Evolutionary conservation across 2,888 invertebrate species (phyloP), one percentile per base, ranked within the genome.

Genomic region (Clitarchus hookeri): DNA sequence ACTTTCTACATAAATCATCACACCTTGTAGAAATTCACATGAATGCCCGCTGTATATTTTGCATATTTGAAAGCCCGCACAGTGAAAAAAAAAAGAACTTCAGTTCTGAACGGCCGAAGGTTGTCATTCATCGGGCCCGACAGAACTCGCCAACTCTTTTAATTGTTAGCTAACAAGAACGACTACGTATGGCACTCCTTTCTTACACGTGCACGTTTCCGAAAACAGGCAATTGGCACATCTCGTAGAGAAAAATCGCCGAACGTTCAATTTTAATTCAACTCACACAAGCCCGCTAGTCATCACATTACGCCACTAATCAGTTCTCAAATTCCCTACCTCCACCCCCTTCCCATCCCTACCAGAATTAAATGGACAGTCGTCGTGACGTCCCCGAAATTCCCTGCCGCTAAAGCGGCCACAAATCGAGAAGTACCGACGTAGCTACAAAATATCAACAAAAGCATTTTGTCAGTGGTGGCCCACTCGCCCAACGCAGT

Each of bases 391-490:
- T 16, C 12, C 13, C 19, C 13, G 19, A 53, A 53, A 12, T 12
- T 9, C n/a, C 65, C n/a, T 11, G n/a, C n/a, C 65, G 16, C 65
- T 65, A 65, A 65, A 65, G 1, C 8, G 65, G 23, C 65, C 65
- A 65, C 65, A 65, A 65, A 65, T 65, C 65, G 65, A 65, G 65
- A 65, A 65, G 65, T n/a, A 65, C 65, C 65, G 65, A 65, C 65
- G n/a, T 6, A 65, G 65, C 65, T 65, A n/a, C 65, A 65, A 65
- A 65, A 65, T n/a, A 65, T 65, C 16, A 65, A 65, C 65, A 65
- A 65, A 36, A 65, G 65, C 65, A 65, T 65, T 65, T 12, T 23
- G 65, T 11, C 65, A 65, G 3, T 65, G 65, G 23, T 19, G 23
- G 11, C n/a, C 65, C 65, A 6, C 65, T 2, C n/a, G 0, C 23